phyloP scores from a whole-genome alignment of 1,140 invertebrate genomes.

The roundworm (Caenorhabditis elegans) region DNA sequence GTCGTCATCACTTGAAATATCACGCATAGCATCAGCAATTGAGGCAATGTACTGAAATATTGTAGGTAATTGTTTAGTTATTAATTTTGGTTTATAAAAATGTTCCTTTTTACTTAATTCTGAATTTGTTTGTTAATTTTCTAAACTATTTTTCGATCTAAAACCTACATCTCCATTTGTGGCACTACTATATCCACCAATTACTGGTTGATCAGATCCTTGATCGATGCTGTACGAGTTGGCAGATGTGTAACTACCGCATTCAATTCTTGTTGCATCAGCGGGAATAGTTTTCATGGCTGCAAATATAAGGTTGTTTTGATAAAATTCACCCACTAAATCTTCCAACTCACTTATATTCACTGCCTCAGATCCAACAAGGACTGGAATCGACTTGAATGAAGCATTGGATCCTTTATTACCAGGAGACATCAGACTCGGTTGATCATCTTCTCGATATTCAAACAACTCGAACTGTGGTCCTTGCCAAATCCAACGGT shows the following conservation, averaged over 20 bases:
- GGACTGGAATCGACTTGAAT: constrained; percentile 32
- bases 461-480: constrained; percentile 62
- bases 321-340: background rate
- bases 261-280: constrained; percentile 42
- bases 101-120: too few species aligned
- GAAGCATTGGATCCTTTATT: background rate
- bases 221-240: background rate
- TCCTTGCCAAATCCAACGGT: constrained; percentile 64
- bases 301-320: background rate
- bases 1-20: background rate
- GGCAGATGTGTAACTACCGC: constrained; percentile 21
- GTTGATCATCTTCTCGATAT: constrained; percentile 46
- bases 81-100: too few species aligned
- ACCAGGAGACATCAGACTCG: constrained; percentile 19
- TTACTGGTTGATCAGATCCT: background rate
- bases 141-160: too few species aligned
- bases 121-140: too few species aligned
- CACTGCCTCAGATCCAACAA: background rate
- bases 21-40: constrained; percentile 34
- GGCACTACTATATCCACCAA: background rate
- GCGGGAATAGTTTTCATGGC: constrained; percentile 20
- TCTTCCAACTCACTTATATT: constrained; percentile 7
- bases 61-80: too few species aligned
- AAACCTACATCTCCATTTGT: constrained; percentile 4
- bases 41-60: background rate